A percentile compares a stretch with the other conserved stretches of the same genome.
Conservation (phyloP, 2,113 vertebrate genomes). For the Propithecus coquereli region DNA sequence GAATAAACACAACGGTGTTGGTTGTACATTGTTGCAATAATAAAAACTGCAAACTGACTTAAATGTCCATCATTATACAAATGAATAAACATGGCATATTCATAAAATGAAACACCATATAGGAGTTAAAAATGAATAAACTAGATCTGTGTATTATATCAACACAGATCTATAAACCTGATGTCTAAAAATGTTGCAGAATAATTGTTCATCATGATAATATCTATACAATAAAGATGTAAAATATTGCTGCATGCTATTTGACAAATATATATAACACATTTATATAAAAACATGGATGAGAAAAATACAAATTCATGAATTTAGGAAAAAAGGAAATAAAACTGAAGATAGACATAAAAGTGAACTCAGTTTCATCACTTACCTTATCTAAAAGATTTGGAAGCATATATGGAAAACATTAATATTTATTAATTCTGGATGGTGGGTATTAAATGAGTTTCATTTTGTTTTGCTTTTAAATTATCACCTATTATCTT, state of each 20-base stretch:
- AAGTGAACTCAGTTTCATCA: neutral
- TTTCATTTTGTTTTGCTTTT: neutral
- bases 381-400: neutral
- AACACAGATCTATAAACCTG: neutral
- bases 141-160: neutral
- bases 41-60: neutral
- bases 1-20: neutral
- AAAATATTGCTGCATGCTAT: neutral
- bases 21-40: neutral
- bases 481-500: neutral
- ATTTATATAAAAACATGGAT: neutral
- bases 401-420: neutral
- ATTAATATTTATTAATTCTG: neutral
- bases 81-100: neutral
- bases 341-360: neutral
- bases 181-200: neutral
- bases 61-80: neutral
- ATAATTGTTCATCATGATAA: neutral
- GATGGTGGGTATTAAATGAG: neutral
- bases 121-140: neutral
- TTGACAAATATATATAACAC: neutral
- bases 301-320: neutral
- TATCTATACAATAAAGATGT: neutral
- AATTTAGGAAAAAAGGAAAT: neutral
- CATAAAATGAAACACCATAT: neutral